Percentiles rank a stretch among this genome's conserved stretches.
phyloP scores from a whole-genome alignment of 2,113 vertebrate species.

The Machaerirhynchus nigripectus region DNA sequence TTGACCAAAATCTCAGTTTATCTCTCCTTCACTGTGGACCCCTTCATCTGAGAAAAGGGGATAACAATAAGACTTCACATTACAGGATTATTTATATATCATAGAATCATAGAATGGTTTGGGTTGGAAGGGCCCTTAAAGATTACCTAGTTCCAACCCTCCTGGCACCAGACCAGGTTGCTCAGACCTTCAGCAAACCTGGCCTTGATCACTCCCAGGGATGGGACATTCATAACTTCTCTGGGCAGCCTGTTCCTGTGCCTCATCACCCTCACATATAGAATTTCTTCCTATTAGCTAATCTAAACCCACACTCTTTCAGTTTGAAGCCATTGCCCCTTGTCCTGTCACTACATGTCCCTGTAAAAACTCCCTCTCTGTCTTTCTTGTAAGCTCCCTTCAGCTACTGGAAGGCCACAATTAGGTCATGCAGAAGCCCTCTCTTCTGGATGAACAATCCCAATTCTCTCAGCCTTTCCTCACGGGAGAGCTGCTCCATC shows the following conservation, averaged over 20 bases:
- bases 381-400: not conserved
- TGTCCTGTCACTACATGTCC: not conserved
- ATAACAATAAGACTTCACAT: not conserved
- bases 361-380: not conserved
- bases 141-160: not conserved
- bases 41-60: not conserved
- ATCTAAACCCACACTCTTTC: not conserved
- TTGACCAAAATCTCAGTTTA: not conserved
- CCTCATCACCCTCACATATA: not conserved
- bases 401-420: not conserved
- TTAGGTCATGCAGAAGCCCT: not conserved
- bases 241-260: not conserved
- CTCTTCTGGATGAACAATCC: not conserved
- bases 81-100: not conserved
- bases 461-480: not conserved
- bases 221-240: not conserved
- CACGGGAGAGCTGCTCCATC: not conserved
- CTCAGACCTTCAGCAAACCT: not conserved
- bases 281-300: not conserved
- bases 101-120: not conserved
- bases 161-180: not conserved
- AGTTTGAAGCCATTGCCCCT: not conserved
- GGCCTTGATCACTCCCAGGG: not conserved
- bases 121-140: not conserved
- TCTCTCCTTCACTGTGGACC: not conserved